Percentiles rank a stretch among this genome's conserved stretches.
These are phyloP conservation scores for Danio tinwini DNA, from an alignment of 2,797 vertebrate genomes.

Conservation along the genomic window DNA sequence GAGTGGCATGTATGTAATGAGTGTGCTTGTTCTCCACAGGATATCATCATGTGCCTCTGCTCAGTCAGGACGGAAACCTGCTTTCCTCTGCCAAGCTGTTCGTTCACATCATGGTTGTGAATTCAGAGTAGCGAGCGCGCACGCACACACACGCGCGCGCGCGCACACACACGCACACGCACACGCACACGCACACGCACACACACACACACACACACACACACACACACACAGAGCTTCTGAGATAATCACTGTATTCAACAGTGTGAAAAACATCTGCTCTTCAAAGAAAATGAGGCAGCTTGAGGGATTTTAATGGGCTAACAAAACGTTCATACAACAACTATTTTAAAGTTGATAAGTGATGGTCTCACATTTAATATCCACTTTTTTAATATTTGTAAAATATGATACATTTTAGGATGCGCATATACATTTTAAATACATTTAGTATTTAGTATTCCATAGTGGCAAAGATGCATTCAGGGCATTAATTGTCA, in stretches of 20 bases:
- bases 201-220: too few relatives aligned
- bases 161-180: too few relatives aligned
- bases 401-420: conserved; percentile 3
- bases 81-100: conserved; percentile 90
- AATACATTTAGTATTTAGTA: too few relatives aligned
- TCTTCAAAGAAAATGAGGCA: neutral
- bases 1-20: neutral
- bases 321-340: neutral
- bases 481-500: neutral
- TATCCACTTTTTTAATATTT: neutral
- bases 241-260: neutral
- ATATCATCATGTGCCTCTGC: conserved; percentile 92
- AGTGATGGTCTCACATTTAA: neutral
- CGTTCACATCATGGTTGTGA: conserved; percentile 81
- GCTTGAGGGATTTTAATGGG: neutral
- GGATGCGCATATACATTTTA: neutral
- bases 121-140: conserved; percentile 76
- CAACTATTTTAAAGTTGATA: neutral
- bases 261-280: conserved; percentile 5
- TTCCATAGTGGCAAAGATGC: neutral
- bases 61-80: conserved; percentile 84
- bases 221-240: neutral
- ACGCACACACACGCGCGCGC: too few relatives aligned
- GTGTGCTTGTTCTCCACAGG: conserved; percentile 74
- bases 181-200: too few relatives aligned